Base-by-base conservation (phyloP, 2,888 invertebrate genomes). In the Amiota communis region DNA sequence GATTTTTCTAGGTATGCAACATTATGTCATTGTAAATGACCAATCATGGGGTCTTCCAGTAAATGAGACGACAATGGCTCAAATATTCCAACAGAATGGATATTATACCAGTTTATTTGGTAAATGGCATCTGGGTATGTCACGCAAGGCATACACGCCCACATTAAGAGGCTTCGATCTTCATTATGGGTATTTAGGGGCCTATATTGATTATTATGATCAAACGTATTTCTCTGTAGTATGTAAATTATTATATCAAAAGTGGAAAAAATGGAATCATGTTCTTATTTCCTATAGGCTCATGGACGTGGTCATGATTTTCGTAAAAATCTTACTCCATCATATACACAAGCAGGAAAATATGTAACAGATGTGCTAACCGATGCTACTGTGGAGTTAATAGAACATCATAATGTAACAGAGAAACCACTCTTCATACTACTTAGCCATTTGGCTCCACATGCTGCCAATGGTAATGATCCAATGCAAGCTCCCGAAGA, bases 71-170 rank as follows among this genome's bases (percentile, higher is more conserved):
- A 90, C 96, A 10, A 89, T 97, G 80, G 95, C 96, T 0, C 91
- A 95, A 79, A 91, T 92, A 83, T 90, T 93, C 75, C 91, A 91
- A 81, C 92, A 94, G 79, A 90, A 95, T 77, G 96, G 95, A 0
- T 98, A 97, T 88, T 89, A 90, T 47, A 96, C 96, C 0, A 94
- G 95, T 87, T 91, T 96, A 8, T 92, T 98, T 10, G 98, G 98
- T 23, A 98, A 98, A 91, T 97, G 97, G 97, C 95, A 95, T 88
- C 92, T 97, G 75, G 97, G 97, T 8, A 96, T 94, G 91, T 94
- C 93, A 78, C 91, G 92, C 70, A 82, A 81, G 13, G 78, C 77
- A 0, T 91, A 91, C 84, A 93, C 94, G 11, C 96, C 96, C 0
- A 92, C 92, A 0, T 90, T 90, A 77, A 91, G 96, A 65, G 96